Evolutionary conservation across 2,113 vertebrate species (phyloP), one percentile per base, ranked within the genome.

Genomic region (Phasianus colchicus): DNA sequence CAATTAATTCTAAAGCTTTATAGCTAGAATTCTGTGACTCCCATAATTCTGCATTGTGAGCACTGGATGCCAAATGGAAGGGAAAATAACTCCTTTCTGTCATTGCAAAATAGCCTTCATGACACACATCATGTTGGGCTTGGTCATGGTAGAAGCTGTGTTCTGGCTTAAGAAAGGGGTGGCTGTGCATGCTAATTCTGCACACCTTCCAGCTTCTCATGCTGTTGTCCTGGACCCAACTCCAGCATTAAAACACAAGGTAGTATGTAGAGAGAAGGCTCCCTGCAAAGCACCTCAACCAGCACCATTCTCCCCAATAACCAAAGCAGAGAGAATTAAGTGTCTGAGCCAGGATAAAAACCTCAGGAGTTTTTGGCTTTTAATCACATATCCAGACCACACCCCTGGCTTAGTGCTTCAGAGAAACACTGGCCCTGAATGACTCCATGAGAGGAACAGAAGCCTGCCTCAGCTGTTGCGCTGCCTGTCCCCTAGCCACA

Each of bases 271-370:
- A 63, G 84, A 82, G 50, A 64, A 88, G 38, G 17, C 17, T 87
- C 36, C 57, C 50, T 40, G 25, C 50, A 85, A 95, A 77, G 38
- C 2, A 0, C 73, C 52, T 86, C 55, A 64, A 88, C 57, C 69
- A 89, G 72, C 57, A 86, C 43, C 20, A 65, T 61, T 52, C 29
- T 25, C 1, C 15, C 24, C 43, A 92, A 2, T 83, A 90, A 88
- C 6, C 61, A 50, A 88, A 73, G 38, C 25, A 91, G 38, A 82
- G 72, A 86, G n/a, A 89, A 78, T 80, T 77, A 87, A 89, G 58
- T 43, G 72, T 43, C 79, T 83, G 60, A 96, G 57, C 55, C 75
- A 93, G 83, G 88, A 89, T 72, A 83, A 92, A 95, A 95, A 81
- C 63, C 60, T 83, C 60, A 52, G 78, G 71, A 86, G 47, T 81